Conservation (phyloP, 2,113 vertebrate species). For the Cynopterus brachyotis region DNA sequence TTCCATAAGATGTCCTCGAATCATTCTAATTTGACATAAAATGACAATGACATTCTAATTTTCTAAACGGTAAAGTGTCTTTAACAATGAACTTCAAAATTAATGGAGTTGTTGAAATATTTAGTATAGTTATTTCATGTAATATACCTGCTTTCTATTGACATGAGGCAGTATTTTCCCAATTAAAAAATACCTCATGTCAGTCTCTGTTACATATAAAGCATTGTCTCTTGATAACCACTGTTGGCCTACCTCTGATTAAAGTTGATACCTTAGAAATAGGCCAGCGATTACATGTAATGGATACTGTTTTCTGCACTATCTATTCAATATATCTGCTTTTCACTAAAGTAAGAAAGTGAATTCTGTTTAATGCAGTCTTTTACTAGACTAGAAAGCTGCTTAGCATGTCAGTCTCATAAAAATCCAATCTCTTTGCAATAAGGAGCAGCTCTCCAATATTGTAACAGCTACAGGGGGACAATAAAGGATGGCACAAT, state of each 20-base stretch:
- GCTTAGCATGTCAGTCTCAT: constrained; percentile 67
- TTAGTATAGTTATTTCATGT: constrained; percentile 12
- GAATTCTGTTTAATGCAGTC: constrained; percentile 61
- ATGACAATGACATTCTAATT: not conserved
- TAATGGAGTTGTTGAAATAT: not conserved
- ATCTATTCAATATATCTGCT: constrained; percentile 45
- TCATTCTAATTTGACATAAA: constrained; percentile 2
- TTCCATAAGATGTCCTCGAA: not conserved
- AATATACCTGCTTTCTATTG: not conserved
- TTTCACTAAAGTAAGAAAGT: constrained; percentile 38
- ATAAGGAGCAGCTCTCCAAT: constrained; percentile 61
- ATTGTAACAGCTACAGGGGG: constrained; percentile 57
- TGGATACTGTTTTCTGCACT: constrained; percentile 22
- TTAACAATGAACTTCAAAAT: not conserved
- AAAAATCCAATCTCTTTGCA: constrained; percentile 68
- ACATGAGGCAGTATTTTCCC: not conserved
- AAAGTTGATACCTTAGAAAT: constrained; percentile 55
- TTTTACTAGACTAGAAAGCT: constrained; percentile 65
- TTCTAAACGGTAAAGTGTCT: not conserved
- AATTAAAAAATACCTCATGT: not conserved
- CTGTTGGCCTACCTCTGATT: constrained; percentile 35
- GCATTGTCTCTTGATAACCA: constrained; percentile 35
- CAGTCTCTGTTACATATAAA: not conserved
- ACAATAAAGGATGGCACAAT: constrained; percentile 77
- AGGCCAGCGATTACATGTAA: constrained; percentile 55